Evolutionary conservation across 2,888 invertebrate species (phyloP), one percentile per base, ranked within the genome.

Genomic region (Drosophila aldrichi): DNA sequence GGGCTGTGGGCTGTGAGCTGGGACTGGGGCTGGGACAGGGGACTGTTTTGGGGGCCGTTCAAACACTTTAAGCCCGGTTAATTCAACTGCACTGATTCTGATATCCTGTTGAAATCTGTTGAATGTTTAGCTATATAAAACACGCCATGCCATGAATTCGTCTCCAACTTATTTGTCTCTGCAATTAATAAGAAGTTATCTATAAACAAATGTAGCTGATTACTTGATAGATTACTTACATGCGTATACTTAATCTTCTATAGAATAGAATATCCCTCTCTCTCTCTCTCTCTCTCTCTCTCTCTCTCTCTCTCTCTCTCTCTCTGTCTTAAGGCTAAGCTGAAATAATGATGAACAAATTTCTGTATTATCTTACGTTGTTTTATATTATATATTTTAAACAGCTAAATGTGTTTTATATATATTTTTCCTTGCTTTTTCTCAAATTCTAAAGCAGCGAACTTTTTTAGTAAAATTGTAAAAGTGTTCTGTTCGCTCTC

Each of bases 81-180:
- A 70, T 74, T 79, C 70, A 77, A 63, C 54, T 63, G 79, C 79
- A 46, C 49, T 63, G 76, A 74, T 77, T 79, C 77, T 77, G 77
- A 56, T 61, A 75, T 79, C 77, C 77, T 77, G 77, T 67, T 77
- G 75, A 79, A 79, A 79, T 77, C 79, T 79, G 77, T 79, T 77
- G 75, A 49, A 67, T 70, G 61, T 44, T 38, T 36, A 44, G 38
- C 49, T 70, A 22, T 36, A 40, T 16, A 20, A 67, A 36, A 32
- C 25, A 29, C 46, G 29, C 29, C 8, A 29, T 18, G 34, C 12
- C 18, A 36, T n/a, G 12, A 16, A 20, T 38, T n/a, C 16, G 36
- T 3, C 36, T 12, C 18, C n/a, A 9, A 20, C 0, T 12, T 2
- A 18, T 20, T 20, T 43, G 5, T 6, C 20, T 43, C 2, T 43